phyloP scores from a whole-genome alignment of 2,888 invertebrate species.

The Neoaliturus tenellus region DNA sequence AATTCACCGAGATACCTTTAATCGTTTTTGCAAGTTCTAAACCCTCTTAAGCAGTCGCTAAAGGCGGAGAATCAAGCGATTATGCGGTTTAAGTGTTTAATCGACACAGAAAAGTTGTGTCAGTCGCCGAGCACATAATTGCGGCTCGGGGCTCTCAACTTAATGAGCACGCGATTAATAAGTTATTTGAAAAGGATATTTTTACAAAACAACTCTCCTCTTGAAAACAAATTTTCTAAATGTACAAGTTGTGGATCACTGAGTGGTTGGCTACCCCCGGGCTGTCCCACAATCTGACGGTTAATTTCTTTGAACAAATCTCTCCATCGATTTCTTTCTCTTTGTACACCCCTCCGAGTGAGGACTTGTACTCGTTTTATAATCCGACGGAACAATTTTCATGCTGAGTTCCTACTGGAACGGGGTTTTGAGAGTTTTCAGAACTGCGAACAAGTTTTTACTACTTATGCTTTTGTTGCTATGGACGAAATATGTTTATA shows the following conservation, averaged over 20 bases:
- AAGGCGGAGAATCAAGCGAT: not conserved
- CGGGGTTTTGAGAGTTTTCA: no score
- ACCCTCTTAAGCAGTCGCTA: not conserved
- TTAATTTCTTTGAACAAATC: conserved; percentile 39
- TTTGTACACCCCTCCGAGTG: no score
- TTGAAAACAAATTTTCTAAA: conserved; percentile 22
- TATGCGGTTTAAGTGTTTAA: conserved; percentile 20
- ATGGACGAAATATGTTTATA: no score
- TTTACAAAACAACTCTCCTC: conserved; percentile 43
- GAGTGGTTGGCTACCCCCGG: conserved; percentile 26
- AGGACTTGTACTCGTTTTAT: no score
- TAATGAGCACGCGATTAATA: conserved; percentile 24
- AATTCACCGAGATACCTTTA: not conserved
- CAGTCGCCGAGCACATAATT: not conserved
- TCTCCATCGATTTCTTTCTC: conserved; percentile 23
- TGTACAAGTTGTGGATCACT: conserved; percentile 32
- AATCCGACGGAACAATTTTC: no score
- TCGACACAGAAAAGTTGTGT: not conserved
- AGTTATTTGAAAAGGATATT: conserved; percentile 37
- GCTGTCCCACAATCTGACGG: not conserved
- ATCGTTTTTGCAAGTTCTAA: not conserved
- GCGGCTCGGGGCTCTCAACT: not conserved
- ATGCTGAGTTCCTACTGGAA: no score
- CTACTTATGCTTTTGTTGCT: no score
- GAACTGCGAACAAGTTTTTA: no score